Evolutionary conservation across 2,113 vertebrate species (phyloP), one percentile per base, ranked within the genome.

Genomic region (Erinaceus europaeus): DNA sequence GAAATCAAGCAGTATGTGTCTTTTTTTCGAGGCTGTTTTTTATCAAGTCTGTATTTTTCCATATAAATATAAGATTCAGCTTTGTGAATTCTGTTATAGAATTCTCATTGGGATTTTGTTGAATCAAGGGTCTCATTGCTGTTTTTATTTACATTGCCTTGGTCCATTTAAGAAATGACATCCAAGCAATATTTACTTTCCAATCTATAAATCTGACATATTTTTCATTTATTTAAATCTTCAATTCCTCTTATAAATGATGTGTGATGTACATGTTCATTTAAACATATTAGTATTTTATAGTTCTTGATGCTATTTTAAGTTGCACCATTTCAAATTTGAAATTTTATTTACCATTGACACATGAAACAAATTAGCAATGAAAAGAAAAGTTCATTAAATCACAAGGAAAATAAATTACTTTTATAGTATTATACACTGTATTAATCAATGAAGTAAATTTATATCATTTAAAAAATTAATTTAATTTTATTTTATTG

Each of bases 241-340:
- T 84, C 32, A 55, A n/a, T 75, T 90, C 68, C 53, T 84, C 21
- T 84, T 29, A 72, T 34, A 80, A 88, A 65, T 67, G 11, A 44
- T 57, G 1, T 80, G 23, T 25, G 65, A 29, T 87, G 12, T 3
- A 72, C 5, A 40, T 69, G 1, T 38, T 76, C 48, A 52, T 3
- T 57, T 61, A 76, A 82, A 61, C 42, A 79, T 78, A 50, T 42
- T 77, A 10, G 5, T 46, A 42, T 61, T 90, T 85, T 48, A 29
- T 52, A 44, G 76, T 71, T 84, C 21, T 40, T 76, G 11, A 48
- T 84, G 25, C 21, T 59, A 59, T 53, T 88, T 65, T 67, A 87
- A 86, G 46, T 36, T 40, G 10, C 46, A 57, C 61, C 18, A 83
- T 50, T 74, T 74, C 57, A 27, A 65, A 23, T 83, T 80, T 69